A percentile compares a stretch with the other conserved stretches of the same genome.
phyloP scores from a whole-genome alignment of 2,888 invertebrate genomes.

The Anticlea derivata region DNA sequence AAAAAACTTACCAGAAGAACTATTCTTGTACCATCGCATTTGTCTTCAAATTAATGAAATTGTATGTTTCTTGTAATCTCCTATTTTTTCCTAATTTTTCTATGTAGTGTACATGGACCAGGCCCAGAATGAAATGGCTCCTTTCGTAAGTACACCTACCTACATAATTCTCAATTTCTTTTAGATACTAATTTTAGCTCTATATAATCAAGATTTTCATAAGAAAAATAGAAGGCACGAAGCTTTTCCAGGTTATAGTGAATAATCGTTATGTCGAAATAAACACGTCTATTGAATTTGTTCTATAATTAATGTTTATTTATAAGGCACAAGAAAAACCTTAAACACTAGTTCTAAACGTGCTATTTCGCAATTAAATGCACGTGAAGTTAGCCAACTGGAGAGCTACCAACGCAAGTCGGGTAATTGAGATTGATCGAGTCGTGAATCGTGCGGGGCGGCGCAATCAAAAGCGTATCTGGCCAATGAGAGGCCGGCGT shows the following conservation, averaged over 20 bases:
- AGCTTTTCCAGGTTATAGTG: neutral
- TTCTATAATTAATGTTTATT: conserved; percentile 27
- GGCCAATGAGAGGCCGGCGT: conserved; percentile 68
- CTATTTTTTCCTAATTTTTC: no score
- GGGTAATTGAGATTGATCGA: conserved; percentile 80
- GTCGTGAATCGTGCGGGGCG: conserved; percentile 77
- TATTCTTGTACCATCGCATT: no score
- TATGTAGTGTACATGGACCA: no score
- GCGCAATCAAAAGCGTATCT: conserved; percentile 81
- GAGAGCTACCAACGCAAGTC: conserved; percentile 61
- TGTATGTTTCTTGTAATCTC: no score
- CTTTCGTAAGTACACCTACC: no score
- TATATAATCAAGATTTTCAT: no score
- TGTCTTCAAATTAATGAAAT: no score
- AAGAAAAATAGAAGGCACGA: neutral
- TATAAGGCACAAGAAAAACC: conserved; percentile 26
- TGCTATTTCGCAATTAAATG: conserved; percentile 50
- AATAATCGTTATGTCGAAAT: conserved; percentile 15
- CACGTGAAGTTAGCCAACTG: conserved; percentile 51
- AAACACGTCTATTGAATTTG: conserved; percentile 17
- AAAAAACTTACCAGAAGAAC: no score
- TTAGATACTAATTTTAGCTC: no score
- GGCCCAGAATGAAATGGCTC: no score
- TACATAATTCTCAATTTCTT: conserved; percentile 4
- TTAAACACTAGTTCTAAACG: conserved; percentile 28